Base-by-base conservation (phyloP, 2,888 invertebrate genomes). In the Phyllotreta striolata region DNA sequence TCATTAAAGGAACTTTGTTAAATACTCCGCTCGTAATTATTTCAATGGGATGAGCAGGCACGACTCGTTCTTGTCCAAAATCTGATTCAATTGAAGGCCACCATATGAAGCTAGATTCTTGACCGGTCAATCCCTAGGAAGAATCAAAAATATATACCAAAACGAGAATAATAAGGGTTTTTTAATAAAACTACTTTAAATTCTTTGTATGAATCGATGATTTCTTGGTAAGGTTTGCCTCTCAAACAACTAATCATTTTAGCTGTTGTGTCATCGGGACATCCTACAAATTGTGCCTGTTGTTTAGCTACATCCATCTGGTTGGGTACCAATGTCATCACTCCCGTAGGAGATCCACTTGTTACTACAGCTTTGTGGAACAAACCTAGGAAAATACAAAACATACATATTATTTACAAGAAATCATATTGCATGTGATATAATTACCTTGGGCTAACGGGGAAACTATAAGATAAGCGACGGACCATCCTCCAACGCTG, bases 331-430 rank as follows among this genome's bases (percentile, higher is more conserved):
- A 87, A 77, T 0, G 85, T 82, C 77, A 83, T 84, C 47, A 87
- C 85, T 0, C 83, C 83, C 0, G 84, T 82, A 0, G 85, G 83
- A 0, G 89, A 84, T 0, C 87, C 89, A 72, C 91, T 90, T 86
- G 89, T 88, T 0, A 87, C 85, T 12, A 91, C 87, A 0, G 84
- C 91, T 58, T 87, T 85, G 74, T 91, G 90, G 78, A 91, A 91
- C 0, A 91, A 80, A 54, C 88, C 88, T 87, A 73, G 9, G 56
- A 75, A 73, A 56, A 49, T n/a, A n/a, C n/a, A n/a, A n/a, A n/a
- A n/a, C n/a, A n/a, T n/a, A n/a, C n/a, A n/a, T n/a, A n/a, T n/a
- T n/a, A n/a, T n/a, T n/a, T n/a, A n/a, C n/a, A n/a, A n/a, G n/a
- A n/a, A n/a, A n/a, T n/a, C n/a, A n/a, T n/a, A n/a, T n/a, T n/a